Conservation (phyloP, 2,113 vertebrate genomes). For the Scatophagus argus region DNA sequence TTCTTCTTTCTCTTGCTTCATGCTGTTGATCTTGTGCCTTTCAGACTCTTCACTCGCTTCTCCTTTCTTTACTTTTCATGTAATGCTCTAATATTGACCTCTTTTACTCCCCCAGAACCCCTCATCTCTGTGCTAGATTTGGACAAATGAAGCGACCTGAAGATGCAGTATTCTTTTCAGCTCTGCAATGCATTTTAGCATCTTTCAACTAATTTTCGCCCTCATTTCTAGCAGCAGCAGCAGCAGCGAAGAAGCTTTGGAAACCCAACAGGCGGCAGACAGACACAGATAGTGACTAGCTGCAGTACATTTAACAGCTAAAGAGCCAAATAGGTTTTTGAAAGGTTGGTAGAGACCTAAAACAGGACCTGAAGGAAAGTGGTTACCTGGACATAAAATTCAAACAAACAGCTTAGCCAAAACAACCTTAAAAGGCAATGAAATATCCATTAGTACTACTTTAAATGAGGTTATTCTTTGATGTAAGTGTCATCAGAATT, state of each 20-base stretch:
- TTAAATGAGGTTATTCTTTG: not conserved
- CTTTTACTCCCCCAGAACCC: not conserved
- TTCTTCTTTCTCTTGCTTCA: constrained; percentile 16
- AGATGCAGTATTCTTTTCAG: not conserved
- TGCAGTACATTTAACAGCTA: not conserved
- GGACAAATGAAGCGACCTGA: not conserved
- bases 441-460: not conserved
- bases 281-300: not conserved
- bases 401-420: not conserved
- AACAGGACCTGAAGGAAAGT: not conserved
- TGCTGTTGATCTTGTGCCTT: constrained; percentile 20
- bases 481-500: too few relatives aligned
- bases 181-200: not conserved
- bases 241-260: not conserved
- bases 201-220: not conserved
- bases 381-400: not conserved
- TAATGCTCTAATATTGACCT: not conserved
- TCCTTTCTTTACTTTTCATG: constrained; percentile 22
- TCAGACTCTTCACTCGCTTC: not conserved
- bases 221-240: not conserved
- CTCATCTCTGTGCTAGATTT: not conserved
- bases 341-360: not conserved
- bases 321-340: not conserved
- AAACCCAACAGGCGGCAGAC: not conserved
- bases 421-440: too few relatives aligned